Base-by-base conservation (phyloP, 1,140 invertebrate species). In the Leptopilina clavipes region DNA sequence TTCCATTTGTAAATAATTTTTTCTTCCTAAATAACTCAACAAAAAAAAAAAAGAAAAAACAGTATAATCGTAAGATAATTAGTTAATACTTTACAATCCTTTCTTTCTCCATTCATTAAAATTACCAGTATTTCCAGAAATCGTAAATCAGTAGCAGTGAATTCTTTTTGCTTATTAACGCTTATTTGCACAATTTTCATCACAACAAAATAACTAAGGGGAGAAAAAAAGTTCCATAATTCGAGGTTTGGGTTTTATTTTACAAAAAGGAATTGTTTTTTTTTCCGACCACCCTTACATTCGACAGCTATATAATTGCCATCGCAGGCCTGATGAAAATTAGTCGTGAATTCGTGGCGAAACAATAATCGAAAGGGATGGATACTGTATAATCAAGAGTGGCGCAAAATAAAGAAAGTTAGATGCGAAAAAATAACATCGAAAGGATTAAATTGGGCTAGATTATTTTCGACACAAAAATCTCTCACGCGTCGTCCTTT, bases 361-460 rank as follows among this genome's bases (percentile, higher is more conserved):
- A 82, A 85, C 79, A 76, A 83, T 81, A 86, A 86, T 86, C 81
- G 74, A 84, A 78, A 76, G 78, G 79, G 37, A 40, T 6, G 0
- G 37, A 40, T 1, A 40, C 2, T 74, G 70, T 82, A 83, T 83
- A 83, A 83, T 85, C 84, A 86, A 73, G 74, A 59, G 73, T 73
- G 73, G 80, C 77, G 76, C 7, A 76, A 81, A 76, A 79, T 59
- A 83, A 81, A 80, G 80, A 76, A 77, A 83, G 76, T 85, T 83
- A 80, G 18, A 59, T 80, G 74, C 82, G 80, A 80, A 78, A 86
- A 87, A 31, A 31, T 31, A 31, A 31, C 1, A 31, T 31, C 5
- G 25, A 31, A 31, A 31, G 25, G 5, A 85, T 88, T 88, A 87
- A 88, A 88, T 87, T 87, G 84, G 79, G 80, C 83, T 86, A 85